These are phyloP conservation scores for Sciurus carolinensis DNA, from an alignment of 2,797 vertebrate species.

Conservation along the genomic window DNA sequence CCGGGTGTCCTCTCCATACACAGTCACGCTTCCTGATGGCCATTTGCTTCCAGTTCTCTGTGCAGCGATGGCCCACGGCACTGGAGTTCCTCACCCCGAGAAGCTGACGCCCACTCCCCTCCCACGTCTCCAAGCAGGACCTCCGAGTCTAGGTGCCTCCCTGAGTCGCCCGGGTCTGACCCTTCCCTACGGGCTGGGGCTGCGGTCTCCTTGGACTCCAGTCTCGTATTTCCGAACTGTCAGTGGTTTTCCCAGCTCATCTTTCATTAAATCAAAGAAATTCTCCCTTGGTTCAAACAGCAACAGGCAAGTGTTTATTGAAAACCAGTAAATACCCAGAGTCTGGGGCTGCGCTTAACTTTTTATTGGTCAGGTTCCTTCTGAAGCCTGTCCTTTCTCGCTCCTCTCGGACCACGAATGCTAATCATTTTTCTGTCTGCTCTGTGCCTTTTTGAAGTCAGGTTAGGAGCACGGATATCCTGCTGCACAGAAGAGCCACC, in stretches of 20 bases:
- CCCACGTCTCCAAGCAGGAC: too few species aligned
- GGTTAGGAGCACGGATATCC: neutral
- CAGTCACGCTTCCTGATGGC: neutral
- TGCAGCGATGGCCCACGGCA: neutral
- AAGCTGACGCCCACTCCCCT: too few species aligned
- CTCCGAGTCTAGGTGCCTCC: too few species aligned
- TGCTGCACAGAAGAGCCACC: neutral
- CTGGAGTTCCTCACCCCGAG: neutral
- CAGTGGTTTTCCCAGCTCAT: neutral
- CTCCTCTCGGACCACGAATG: too few species aligned
- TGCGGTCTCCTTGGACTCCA: neutral
- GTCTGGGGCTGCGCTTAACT: neutral
- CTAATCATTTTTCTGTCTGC: neutral
- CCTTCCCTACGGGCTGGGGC: neutral
- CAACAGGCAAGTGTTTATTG: neutral
- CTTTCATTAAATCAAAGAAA: neutral
- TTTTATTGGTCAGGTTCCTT: neutral
- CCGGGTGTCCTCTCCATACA: neutral
- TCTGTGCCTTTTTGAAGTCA: neutral
- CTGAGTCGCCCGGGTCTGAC: too few species aligned
- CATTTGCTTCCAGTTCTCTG: slow-evolving; percentile 18
- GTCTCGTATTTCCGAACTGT: neutral
- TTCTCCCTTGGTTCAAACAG: neutral
- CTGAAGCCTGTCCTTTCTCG: neutral
- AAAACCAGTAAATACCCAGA: neutral